phyloP scores from a whole-genome alignment of 2,797 vertebrate species.

The Pangasius macronema region DNA sequence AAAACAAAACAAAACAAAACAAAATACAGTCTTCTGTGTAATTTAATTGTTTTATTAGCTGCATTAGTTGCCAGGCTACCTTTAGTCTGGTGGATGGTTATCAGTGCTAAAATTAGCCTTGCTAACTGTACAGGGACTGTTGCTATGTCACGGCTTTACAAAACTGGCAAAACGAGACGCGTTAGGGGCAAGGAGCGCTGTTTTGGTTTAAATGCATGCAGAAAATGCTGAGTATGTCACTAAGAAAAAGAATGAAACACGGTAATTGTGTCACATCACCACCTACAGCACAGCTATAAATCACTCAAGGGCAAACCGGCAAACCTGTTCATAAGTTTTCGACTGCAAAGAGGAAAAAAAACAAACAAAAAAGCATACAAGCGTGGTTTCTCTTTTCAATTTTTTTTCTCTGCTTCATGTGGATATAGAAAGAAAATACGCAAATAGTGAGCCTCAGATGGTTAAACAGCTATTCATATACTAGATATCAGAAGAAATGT shows the following conservation, averaged over 20 bases:
- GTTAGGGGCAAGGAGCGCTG: neutral
- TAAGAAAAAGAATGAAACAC: neutral
- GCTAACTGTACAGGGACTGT: conserved; percentile 21
- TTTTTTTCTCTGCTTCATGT: neutral
- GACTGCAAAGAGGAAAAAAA: neutral
- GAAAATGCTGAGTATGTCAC: neutral
- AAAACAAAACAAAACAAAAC: neutral
- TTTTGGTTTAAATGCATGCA: neutral
- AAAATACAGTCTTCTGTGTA: neutral
- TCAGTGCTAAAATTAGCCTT: conserved; percentile 25
- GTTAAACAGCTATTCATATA: neutral
- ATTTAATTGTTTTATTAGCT: conserved; percentile 40
- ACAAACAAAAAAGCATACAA: no score
- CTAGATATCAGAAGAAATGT: neutral
- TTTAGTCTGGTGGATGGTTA: conserved; percentile 12
- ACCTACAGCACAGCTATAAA: neutral
- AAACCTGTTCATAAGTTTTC: neutral
- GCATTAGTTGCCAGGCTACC: conserved; percentile 42
- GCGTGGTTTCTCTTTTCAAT: neutral
- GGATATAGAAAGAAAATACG: neutral
- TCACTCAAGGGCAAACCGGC: neutral
- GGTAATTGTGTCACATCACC: neutral
- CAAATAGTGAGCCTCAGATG: neutral
- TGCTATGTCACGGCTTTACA: neutral
- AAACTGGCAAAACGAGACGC: neutral